A percentile compares a stretch with the other conserved stretches of the same genome.
Evolutionary conservation across 1,140 invertebrate species (phyloP).

Genomic region (Anastrepha obliqua): DNA sequence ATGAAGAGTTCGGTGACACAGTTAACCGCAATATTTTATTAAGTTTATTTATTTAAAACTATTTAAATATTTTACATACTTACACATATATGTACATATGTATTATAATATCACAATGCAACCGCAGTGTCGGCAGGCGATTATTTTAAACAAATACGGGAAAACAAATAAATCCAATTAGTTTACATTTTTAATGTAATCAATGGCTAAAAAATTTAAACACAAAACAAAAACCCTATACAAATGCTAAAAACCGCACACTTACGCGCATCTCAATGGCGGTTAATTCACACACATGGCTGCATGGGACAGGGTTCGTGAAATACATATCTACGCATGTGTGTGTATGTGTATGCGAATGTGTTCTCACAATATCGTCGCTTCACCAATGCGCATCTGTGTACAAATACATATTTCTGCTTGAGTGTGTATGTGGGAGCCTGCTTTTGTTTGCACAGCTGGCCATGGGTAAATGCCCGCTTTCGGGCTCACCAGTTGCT

Average conservation of each 20-base stretch:
- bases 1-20: no score
- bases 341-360: no score
- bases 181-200: slow-evolving; percentile 57
- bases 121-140: background rate
- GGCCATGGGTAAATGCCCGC: background rate
- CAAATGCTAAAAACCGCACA: background rate
- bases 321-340: no score
- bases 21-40: no score
- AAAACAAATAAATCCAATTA: slow-evolving; percentile 56
- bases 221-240: background rate
- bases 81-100: background rate
- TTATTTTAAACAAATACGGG: slow-evolving; percentile 43
- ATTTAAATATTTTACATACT: no score
- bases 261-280: background rate
- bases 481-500: background rate
- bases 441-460: background rate
- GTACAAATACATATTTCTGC: background rate
- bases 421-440: background rate
- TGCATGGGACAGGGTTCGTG: no score
- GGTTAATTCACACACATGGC: background rate
- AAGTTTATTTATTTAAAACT: no score
- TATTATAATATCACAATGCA: background rate
- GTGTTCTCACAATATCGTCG: background rate
- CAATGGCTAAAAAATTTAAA: background rate
- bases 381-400: background rate